Conservation (phyloP, 2,888 invertebrate genomes). For the Ceraclea dissimilis region DNA sequence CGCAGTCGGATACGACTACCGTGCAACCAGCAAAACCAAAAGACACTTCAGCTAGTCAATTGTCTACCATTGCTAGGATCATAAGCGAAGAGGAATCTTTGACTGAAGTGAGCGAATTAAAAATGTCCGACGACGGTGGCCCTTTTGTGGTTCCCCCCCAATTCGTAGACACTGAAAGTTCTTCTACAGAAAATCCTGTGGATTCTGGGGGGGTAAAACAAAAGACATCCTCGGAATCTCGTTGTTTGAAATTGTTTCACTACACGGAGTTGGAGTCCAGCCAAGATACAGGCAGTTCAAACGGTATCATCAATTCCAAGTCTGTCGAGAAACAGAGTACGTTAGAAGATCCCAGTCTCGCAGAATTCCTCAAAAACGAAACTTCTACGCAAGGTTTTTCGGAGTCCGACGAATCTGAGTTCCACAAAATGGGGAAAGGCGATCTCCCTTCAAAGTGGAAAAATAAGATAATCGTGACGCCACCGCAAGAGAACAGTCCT, state of each 20-base stretch:
- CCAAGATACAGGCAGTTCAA: slow-evolving; percentile 21
- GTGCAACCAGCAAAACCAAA: slow-evolving; percentile 32
- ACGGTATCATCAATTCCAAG: slow-evolving; percentile 25
- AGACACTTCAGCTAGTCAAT: slow-evolving; percentile 37
- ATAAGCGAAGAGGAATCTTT: slow-evolving; percentile 63
- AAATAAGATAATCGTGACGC: slow-evolving; percentile 52
- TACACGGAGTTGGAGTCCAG: slow-evolving; percentile 21
- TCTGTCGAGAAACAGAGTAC: slow-evolving; percentile 50
- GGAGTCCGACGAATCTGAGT: slow-evolving; percentile 29
- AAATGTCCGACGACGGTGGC: slow-evolving; percentile 46
- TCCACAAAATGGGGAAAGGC: slow-evolving; percentile 17
- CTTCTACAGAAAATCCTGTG: slow-evolving; percentile 37
- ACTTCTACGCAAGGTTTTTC: slow-evolving; percentile 35
- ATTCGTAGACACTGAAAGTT: slow-evolving; percentile 49
- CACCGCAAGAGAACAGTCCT: slow-evolving; percentile 55
- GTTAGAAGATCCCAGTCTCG: slow-evolving; percentile 51
- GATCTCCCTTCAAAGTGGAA: slow-evolving; percentile 44
- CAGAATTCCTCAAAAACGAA: slow-evolving; percentile 44
- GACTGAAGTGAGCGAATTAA: slow-evolving; percentile 57
- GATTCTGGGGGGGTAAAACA: slow-evolving; percentile 7
- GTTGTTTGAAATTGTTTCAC: slow-evolving; percentile 11
- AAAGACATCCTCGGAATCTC: slow-evolving; percentile 10
- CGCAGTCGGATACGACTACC: slow-evolving; percentile 28
- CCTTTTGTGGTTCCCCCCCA: slow-evolving; percentile 45
- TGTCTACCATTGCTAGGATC: slow-evolving; percentile 33